Percentiles rank a stretch among this genome's conserved stretches.
Evolutionary conservation across 2,888 invertebrate genomes (phyloP).

Genomic region (Lamproptera curius): DNA sequence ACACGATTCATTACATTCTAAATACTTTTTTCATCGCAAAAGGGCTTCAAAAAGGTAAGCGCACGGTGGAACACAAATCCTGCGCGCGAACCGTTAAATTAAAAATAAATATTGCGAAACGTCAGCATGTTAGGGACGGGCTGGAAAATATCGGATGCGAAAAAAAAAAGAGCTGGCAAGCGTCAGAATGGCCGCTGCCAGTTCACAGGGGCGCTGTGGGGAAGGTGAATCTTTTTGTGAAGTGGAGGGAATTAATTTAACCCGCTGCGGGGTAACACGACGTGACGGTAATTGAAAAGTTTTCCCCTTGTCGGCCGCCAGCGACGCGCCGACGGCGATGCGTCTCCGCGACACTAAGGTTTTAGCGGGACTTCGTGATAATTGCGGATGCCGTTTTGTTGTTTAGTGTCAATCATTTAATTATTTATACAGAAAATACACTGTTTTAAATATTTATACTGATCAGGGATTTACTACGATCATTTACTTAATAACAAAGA

Average conservation of each 20-base stretch:
- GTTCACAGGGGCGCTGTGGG: conserved; percentile 51
- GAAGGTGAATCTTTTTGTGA: conserved; percentile 78
- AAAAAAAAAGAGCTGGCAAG: conserved; percentile 60
- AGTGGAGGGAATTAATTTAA: conserved; percentile 78
- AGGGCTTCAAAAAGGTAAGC: conserved; percentile 62
- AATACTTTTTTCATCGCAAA: conserved; percentile 54
- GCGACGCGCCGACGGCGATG: conserved; percentile 42
- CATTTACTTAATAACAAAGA: too few relatives aligned
- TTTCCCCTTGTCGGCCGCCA: conserved; percentile 73
- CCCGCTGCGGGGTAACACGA: conserved; percentile 79
- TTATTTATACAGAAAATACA: too few relatives aligned
- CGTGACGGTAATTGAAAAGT: conserved; percentile 77
- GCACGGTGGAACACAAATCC: conserved; percentile 62
- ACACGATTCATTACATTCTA: conserved; percentile 50
- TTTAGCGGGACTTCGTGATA: conserved; percentile 39
- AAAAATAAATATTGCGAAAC: conserved; percentile 77
- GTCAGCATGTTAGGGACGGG: conserved; percentile 73
- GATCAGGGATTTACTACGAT: too few relatives aligned
- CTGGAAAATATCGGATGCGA: conserved; percentile 52
- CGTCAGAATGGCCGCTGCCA: conserved; percentile 55
- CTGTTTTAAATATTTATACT: too few relatives aligned
- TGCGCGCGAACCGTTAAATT: conserved; percentile 71
- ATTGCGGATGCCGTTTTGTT: conserved; percentile 32
- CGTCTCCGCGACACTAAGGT: conserved; percentile 40
- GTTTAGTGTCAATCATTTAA: conserved; percentile 10